These are phyloP conservation scores for Acyrthosiphon pisum DNA, from an alignment of 1,140 invertebrate species.

Conservation along the genomic window DNA sequence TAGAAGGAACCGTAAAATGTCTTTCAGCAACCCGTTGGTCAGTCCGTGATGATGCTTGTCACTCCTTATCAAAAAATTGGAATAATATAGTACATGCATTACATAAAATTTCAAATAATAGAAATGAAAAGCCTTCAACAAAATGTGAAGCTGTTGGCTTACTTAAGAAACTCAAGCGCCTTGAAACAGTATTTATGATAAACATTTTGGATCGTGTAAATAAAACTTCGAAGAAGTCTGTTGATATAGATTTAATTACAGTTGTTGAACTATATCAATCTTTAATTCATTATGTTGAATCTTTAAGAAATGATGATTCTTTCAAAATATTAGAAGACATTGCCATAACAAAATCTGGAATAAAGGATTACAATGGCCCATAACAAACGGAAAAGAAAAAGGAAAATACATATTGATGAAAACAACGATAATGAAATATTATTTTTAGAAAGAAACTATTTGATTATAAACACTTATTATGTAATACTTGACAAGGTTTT, in stretches of 20 bases:
- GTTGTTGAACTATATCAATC: constrained; percentile 10
- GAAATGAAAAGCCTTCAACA: no score
- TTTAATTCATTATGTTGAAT: constrained; percentile 34
- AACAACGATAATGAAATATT: constrained; percentile 9
- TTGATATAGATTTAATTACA: constrained; percentile 11
- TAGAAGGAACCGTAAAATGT: no score
- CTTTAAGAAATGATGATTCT: constrained; percentile 10
- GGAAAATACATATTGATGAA: constrained; percentile 19
- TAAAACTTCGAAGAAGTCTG: neutral
- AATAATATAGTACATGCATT: no score
- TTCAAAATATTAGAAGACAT: neutral
- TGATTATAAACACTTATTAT: neutral
- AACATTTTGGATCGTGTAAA: no score
- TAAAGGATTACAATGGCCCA: neutral
- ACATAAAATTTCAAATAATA: no score
- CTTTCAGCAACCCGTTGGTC: no score
- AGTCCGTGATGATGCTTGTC: no score
- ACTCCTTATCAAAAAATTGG: no score
- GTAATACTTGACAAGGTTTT: constrained; percentile 13
- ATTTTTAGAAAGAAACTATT: neutral
- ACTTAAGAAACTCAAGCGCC: no score
- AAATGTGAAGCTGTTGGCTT: no score
- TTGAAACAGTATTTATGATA: no score
- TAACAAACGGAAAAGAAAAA: neutral
- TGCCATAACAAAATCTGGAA: neutral